These are phyloP conservation scores for Indri indri DNA, from an alignment of 2,113 vertebrate species.

Conservation along the genomic window DNA sequence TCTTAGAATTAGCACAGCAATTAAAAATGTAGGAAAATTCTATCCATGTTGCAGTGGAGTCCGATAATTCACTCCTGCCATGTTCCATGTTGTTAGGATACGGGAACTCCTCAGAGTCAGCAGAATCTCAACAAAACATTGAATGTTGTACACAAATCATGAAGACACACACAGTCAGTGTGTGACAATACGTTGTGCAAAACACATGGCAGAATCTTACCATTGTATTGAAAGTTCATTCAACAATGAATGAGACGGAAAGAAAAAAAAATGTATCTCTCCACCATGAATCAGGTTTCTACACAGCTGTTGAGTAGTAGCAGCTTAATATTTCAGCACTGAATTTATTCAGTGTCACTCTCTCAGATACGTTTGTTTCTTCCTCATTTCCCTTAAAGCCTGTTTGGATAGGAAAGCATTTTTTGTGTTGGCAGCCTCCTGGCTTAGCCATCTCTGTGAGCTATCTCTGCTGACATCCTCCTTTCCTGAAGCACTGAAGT, in stretches of 20 bases:
- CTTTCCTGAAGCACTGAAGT: background rate
- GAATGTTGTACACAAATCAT: background rate
- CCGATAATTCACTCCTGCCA: background rate
- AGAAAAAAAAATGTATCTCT: background rate
- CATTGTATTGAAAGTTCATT: background rate
- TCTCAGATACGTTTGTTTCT: background rate
- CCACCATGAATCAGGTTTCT: background rate
- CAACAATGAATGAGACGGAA: background rate
- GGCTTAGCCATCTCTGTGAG: background rate
- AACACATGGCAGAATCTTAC: background rate
- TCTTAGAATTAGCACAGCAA: background rate
- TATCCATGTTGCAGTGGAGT: background rate
- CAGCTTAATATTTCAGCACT: slow-evolving; percentile 25
- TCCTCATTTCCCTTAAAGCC: background rate
- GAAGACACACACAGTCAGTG: background rate
- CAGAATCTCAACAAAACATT: background rate
- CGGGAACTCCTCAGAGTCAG: background rate
- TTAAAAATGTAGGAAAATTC: background rate
- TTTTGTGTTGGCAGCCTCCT: background rate
- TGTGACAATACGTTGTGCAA: background rate
- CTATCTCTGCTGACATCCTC: background rate
- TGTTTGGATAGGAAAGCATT: background rate
- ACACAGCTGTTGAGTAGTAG: background rate
- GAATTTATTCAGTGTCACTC: slow-evolving; percentile 40
- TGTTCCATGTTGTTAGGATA: background rate